phyloP scores from a whole-genome alignment of 2,888 invertebrate species.

The Phyllotreta striolata region DNA sequence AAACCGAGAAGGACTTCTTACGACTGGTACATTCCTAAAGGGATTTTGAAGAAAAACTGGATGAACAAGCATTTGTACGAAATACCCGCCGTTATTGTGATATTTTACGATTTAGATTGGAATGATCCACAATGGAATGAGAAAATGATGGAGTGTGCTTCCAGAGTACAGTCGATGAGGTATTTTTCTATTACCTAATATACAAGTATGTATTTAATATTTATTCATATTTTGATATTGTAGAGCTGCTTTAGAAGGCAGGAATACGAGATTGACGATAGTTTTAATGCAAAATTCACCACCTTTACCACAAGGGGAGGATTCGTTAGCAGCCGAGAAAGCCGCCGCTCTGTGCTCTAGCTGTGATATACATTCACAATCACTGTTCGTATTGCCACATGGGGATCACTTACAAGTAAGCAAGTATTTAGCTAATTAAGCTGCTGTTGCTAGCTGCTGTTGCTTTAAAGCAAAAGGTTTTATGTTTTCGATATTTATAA shows the following conservation, averaged over 20 bases:
- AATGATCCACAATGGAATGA: conserved; percentile 94
- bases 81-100: conserved; percentile 91
- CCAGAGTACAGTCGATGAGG: conserved; percentile 82
- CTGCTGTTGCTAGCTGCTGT: too few species aligned
- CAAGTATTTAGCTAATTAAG: conserved; percentile 8
- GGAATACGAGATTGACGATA: conserved; percentile 80
- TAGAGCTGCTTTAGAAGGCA: conserved; percentile 76
- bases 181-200: conserved; percentile 45
- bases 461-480: conserved; percentile 4
- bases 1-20: conserved; percentile 90
- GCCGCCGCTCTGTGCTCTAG: conserved; percentile 89
- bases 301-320: conserved; percentile 80
- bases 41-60: conserved; percentile 95
- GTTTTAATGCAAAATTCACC: conserved; percentile 90
- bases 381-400: conserved; percentile 86
- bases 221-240: conserved; percentile 31
- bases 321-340: conserved; percentile 86
- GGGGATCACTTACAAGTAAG: conserved; percentile 78
- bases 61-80: conserved; percentile 89
- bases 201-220: not conserved
- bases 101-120: conserved; percentile 98
- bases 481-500: too few species aligned
- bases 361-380: conserved; percentile 91
- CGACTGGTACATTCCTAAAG: conserved; percentile 95
- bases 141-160: conserved; percentile 92